Conservation (phyloP, 2,797 vertebrate genomes). For the Parauchenoglanis ngamensis region DNA sequence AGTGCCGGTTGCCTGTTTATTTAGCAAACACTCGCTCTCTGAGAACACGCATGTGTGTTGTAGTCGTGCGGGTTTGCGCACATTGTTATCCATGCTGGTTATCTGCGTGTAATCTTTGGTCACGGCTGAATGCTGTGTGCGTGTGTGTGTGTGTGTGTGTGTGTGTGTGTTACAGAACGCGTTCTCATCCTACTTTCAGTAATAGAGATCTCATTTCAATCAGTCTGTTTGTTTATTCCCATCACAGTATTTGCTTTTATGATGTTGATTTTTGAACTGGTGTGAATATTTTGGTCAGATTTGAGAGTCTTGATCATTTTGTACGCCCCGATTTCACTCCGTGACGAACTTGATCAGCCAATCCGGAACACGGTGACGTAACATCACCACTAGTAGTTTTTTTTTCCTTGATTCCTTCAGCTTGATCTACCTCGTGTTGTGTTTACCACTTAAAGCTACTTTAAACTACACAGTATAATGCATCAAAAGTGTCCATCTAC, state of each 20-base stretch:
- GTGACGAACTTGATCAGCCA: neutral
- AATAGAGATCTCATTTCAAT: neutral
- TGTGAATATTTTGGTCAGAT: neutral
- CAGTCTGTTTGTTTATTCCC: neutral
- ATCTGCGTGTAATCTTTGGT: neutral
- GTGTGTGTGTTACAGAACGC: conserved; percentile 1
- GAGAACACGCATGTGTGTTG: conserved; percentile 9
- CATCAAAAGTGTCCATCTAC: neutral
- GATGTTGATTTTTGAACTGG: neutral
- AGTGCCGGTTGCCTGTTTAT: conserved; percentile 36
- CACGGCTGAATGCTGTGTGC: neutral
- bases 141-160: conserved; percentile 31
- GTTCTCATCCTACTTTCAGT: neutral
- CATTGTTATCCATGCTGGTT: conserved; percentile 10
- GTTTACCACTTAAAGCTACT: neutral
- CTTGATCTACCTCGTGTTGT: neutral
- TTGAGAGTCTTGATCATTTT: neutral
- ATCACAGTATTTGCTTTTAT: neutral
- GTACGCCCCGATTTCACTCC: neutral
- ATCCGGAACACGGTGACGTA: neutral
- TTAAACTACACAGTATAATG: neutral
- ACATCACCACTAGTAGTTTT: neutral
- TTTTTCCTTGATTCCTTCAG: neutral
- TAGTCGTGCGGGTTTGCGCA: conserved; percentile 6
- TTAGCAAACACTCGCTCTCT: conserved; percentile 19